Conservation (phyloP, 2,113 vertebrate genomes). For the Protobothrops mucrosquamatus region DNA sequence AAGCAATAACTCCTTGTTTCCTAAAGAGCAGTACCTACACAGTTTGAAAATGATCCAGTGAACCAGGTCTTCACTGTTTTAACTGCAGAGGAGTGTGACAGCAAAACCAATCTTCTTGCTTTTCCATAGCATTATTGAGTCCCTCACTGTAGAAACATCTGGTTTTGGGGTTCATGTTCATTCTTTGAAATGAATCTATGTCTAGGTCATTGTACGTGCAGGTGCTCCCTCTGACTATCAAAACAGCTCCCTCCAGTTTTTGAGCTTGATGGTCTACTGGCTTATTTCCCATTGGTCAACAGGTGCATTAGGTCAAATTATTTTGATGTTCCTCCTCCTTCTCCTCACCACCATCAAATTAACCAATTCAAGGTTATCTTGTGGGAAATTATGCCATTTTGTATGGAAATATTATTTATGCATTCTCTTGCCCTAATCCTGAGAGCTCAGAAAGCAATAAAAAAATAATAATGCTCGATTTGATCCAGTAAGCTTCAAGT, state of each 20-base stretch:
- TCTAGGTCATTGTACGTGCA: neutral
- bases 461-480: neutral
- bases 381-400: neutral
- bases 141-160: neutral
- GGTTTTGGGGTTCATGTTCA: neutral
- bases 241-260: neutral
- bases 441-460: neutral
- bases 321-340: neutral
- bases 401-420: neutral
- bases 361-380: neutral
- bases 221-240: neutral
- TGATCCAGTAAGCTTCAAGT: neutral
- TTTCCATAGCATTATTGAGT: neutral
- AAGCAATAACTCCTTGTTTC: constrained; percentile 58
- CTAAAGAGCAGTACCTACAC: constrained; percentile 45
- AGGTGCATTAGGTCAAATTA: neutral
- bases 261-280: too few relatives aligned
- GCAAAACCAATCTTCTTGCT: neutral
- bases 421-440: neutral
- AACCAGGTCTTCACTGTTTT: constrained; percentile 36
- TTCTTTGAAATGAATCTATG: neutral
- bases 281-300: neutral
- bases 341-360: neutral
- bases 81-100: neutral
- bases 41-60: constrained; percentile 27